A percentile compares a stretch with the other conserved stretches of the same genome.
Conservation (phyloP, 2,888 invertebrate species). For the Litoditis marina region DNA sequence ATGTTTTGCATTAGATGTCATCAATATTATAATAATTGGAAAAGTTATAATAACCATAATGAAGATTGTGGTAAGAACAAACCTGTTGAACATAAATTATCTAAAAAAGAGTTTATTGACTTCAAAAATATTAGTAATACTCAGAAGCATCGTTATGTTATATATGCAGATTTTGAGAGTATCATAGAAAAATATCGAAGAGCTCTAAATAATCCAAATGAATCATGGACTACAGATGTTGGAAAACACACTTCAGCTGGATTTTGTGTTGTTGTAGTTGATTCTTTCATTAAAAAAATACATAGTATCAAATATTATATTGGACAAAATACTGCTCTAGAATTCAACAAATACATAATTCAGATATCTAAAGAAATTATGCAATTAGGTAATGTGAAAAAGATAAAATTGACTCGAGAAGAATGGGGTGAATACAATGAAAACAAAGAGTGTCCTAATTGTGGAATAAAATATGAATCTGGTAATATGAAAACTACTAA, state of each 20-base stretch:
- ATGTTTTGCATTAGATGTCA: conserved; percentile 29
- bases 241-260: conserved; percentile 32
- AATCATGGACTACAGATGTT: conserved; percentile 24
- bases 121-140: conserved; percentile 31
- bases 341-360: conserved; percentile 26
- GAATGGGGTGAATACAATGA: conserved; percentile 12
- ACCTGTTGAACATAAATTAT: conserved; percentile 21
- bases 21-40: conserved; percentile 17
- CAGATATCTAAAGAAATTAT: conserved; percentile 19
- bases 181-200: conserved; percentile 20
- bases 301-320: conserved; percentile 17
- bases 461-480: conserved; percentile 14
- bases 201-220: conserved; percentile 14
- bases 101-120: conserved; percentile 22
- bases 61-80: conserved; percentile 33
- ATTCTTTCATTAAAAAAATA: conserved; percentile 21
- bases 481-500: conserved; percentile 21
- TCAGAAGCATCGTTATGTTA: conserved; percentile 34
- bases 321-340: conserved; percentile 17
- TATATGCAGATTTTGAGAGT: conserved; percentile 10
- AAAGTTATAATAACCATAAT: conserved; percentile 27
- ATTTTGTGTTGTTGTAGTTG: conserved; percentile 30
- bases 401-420: conserved; percentile 18
- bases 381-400: conserved; percentile 15
- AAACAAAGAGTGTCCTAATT: conserved; percentile 14